These are phyloP conservation scores for Andrena bicolor DNA, from an alignment of 2,888 invertebrate genomes.

Conservation along the genomic window DNA sequence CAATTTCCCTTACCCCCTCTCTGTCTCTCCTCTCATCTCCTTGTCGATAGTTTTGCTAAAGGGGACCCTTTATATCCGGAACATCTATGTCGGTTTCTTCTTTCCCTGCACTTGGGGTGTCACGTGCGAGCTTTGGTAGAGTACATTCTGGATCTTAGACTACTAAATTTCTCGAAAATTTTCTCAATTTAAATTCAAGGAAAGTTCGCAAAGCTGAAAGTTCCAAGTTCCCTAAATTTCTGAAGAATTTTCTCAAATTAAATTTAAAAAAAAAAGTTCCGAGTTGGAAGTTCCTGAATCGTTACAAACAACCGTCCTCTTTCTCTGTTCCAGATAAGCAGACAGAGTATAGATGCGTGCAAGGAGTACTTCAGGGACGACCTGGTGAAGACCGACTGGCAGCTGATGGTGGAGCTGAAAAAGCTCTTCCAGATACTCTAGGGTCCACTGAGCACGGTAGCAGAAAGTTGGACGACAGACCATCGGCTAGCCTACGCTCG, in stretches of 20 bases:
- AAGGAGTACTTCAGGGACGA: conserved; percentile 99
- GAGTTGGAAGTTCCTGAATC: not conserved
- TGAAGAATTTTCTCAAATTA: not conserved
- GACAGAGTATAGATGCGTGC: conserved; percentile 99
- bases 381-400: conserved; percentile 98
- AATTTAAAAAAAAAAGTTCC: not conserved
- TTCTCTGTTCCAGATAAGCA: conserved; percentile 92
- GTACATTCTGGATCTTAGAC: not conserved
- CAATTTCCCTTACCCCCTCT: not conserved
- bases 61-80: not conserved
- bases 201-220: not conserved
- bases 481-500: not conserved
- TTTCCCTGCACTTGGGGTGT: not conserved
- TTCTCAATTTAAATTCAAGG: not conserved
- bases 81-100: not conserved
- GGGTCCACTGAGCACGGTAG: conserved; percentile 50
- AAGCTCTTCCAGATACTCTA: conserved; percentile 98
- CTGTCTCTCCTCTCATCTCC: not conserved
- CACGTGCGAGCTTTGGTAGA: too few species aligned
- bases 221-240: not conserved
- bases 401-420: conserved; percentile 98
- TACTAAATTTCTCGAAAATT: not conserved
- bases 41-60: not conserved
- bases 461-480: conserved; percentile 25
- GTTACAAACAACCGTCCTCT: not conserved